Base-by-base conservation (phyloP, 64 coral and sea anemone genomes). In the Stylophora pistillata region DNA sequence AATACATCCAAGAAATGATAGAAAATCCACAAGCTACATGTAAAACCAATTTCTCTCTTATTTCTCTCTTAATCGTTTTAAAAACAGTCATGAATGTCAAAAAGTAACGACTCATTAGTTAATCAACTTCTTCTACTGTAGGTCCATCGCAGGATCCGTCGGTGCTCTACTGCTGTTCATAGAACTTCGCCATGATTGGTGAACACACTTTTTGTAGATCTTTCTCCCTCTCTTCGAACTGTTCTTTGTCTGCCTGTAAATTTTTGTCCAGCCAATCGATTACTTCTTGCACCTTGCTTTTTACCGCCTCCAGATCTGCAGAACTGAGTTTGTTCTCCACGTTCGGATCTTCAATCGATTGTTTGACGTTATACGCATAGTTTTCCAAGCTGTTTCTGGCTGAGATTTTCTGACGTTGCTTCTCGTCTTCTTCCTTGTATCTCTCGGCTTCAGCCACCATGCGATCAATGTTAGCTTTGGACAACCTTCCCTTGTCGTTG, bases 331-430 rank as follows among this genome's bases (percentile, higher is more conserved):
- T 95, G 78, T 56, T 71, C 59, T 81, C 20, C 2, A 89, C 12
- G 34, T 74, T 28, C 23, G 89, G 78, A 33, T 95, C 94, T 58
- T 85, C 89, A 18, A 86, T 70, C 30, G 93, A 53, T 56, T 83
- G 88, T 52, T 95, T 95, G 5, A 95, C 66, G 55, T 54, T 74
- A 62, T 72, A 95, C 4, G 86, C 90, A 47, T 95, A 95, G 53
- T 73, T 92, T 37, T 95, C 94, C 54, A 95, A 79, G 65, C 73
- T 88, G 72, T 95, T 95, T 88, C 89, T 68, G 47, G 93, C 88
- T 23, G 74, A 14, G 25, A 94, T 75, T 58, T 55, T 81, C 29
- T 90, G 81, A 3, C 94, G 81, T 5, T 95, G 94, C 54, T 65
- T 85, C 16, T 88, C 85, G 56, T 95, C 94, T 77, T 92, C 78